phyloP scores from a whole-genome alignment of 2,113 vertebrate species.

The Engystomops pustulosus region DNA sequence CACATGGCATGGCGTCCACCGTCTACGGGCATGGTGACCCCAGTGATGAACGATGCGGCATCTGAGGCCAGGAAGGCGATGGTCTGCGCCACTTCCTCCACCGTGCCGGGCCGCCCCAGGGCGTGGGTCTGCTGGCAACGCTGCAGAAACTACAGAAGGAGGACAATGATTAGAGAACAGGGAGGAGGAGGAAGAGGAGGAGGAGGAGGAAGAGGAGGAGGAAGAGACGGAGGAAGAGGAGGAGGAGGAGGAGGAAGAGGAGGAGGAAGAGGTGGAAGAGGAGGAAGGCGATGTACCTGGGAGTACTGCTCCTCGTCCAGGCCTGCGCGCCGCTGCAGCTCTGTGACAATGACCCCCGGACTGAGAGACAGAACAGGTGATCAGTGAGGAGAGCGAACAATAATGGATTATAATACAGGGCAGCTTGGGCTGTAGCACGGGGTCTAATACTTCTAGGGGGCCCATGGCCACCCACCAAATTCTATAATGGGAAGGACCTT shows the following conservation, averaged over 20 bases:
- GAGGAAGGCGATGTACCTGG: neutral
- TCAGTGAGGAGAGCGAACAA: neutral
- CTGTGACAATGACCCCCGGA: constrained; percentile 40
- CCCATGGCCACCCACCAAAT: too few species aligned
- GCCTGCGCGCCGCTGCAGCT: neutral
- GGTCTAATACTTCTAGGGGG: too few species aligned
- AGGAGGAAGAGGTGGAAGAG: neutral
- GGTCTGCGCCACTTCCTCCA: constrained; percentile 78
- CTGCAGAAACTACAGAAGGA: constrained; percentile 67
- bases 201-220: too few species aligned
- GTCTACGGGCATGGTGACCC: constrained; percentile 78
- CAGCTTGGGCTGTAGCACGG: too few species aligned
- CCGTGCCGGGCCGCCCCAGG: constrained; percentile 77
- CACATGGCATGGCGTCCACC: constrained; percentile 83
- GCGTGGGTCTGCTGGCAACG: constrained; percentile 77
- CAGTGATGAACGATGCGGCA: constrained; percentile 80
- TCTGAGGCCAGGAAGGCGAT: constrained; percentile 83
- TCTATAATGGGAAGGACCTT: too few species aligned
- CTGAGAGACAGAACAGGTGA: neutral
- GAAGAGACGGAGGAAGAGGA: too few species aligned
- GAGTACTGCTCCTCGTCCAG: constrained; percentile 12
- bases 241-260: neutral
- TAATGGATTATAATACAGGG: too few species aligned
- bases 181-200: neutral
- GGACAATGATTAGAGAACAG: neutral